phyloP scores from a whole-genome alignment of 2,888 invertebrate genomes.

The Mythimna albipuncta region DNA sequence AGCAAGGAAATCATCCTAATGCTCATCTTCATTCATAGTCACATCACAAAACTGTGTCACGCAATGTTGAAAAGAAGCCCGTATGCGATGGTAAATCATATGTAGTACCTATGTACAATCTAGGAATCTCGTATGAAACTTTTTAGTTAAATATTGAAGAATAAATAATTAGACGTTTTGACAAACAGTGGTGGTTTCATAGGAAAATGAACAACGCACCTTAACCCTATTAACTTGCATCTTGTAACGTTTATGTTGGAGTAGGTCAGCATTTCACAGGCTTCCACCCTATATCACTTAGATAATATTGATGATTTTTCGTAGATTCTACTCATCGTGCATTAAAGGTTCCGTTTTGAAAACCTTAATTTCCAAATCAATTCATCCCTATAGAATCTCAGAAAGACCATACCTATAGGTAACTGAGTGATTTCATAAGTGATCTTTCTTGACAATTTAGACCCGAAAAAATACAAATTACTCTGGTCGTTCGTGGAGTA shows the following conservation, averaged over 20 bases:
- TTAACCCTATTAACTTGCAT: not conserved
- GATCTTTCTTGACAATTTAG: too few relatives aligned
- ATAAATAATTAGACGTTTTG: not conserved
- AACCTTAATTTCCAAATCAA: not conserved
- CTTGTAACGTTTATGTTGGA: not conserved
- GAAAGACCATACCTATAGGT: too few relatives aligned
- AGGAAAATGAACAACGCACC: not conserved
- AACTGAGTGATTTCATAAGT: too few relatives aligned
- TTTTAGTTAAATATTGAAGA: not conserved
- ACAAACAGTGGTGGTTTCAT: slow-evolving; percentile 57
- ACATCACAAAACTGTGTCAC: slow-evolving; percentile 9
- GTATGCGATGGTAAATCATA: not conserved
- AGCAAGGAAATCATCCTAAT: slow-evolving; percentile 2
- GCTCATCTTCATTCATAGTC: slow-evolving; percentile 11
- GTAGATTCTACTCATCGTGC: not conserved
- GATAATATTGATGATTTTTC: too few relatives aligned
- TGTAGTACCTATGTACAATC: not conserved
- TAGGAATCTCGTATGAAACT: not conserved
- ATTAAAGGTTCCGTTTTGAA: not conserved
- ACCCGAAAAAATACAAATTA: not conserved
- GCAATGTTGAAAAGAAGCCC: not conserved
- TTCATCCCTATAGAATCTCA: not conserved
- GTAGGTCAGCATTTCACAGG: too few relatives aligned
- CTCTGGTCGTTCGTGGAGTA: not conserved
- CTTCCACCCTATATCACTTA: too few relatives aligned